These are phyloP conservation scores for Tupaia tana DNA, from an alignment of 2,113 vertebrate species.

Conservation along the genomic window DNA sequence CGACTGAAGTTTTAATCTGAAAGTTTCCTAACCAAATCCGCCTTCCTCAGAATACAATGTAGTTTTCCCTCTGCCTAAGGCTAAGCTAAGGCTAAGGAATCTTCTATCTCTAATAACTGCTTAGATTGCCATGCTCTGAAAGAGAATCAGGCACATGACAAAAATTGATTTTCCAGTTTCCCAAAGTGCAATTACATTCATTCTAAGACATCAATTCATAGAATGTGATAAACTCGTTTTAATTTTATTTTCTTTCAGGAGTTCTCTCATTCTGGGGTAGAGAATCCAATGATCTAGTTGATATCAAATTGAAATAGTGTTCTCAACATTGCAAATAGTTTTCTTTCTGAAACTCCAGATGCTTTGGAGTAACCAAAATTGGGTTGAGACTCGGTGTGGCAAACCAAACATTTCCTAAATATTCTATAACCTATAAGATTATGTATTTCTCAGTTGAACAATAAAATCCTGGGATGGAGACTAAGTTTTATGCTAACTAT, in stretches of 20 bases:
- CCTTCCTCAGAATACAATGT: neutral
- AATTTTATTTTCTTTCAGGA: slow-evolving; percentile 52
- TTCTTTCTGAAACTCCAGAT: neutral
- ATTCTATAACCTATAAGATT: neutral
- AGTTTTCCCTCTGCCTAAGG: neutral
- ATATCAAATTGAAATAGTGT: neutral
- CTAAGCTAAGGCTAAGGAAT: slow-evolving; percentile 18
- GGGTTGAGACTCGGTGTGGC: neutral
- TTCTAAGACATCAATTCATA: slow-evolving; percentile 1
- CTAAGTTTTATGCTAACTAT: slow-evolving; percentile 1
- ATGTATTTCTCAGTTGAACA: neutral
- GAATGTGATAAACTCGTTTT: neutral
- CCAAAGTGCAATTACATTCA: neutral
- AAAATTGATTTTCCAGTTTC: slow-evolving; percentile 33
- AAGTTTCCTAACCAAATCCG: slow-evolving; percentile 47
- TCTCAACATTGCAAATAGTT: neutral
- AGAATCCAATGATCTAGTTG: neutral
- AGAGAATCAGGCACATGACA: neutral
- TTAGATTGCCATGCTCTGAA: neutral
- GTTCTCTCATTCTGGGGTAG: slow-evolving; percentile 9
- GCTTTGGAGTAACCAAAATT: neutral
- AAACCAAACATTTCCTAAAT: neutral
- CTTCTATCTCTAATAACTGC: neutral
- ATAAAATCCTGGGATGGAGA: neutral
- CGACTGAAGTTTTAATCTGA: slow-evolving; percentile 16